Evolutionary conservation across 2,113 vertebrate genomes (phyloP), one percentile per base, ranked within the genome.

Genomic region (Rutilus rutilus): DNA sequence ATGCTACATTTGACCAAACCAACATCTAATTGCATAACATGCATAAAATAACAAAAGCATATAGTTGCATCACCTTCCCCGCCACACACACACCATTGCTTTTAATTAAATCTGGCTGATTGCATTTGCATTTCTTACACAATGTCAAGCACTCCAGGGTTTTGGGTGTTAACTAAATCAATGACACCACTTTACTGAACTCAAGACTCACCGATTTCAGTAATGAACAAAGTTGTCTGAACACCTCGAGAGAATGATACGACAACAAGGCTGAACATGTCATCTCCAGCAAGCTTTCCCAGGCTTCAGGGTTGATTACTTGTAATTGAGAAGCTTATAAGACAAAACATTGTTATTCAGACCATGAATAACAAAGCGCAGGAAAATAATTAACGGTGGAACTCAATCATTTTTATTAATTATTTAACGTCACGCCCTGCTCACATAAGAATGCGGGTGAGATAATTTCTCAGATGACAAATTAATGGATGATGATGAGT

Each of bases 381-480:
- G 54, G 39, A 8, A 47, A 65, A 87, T 92, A 90, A 93, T 92
- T 93, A 91, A 91, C 92, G 90, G 82, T 86, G 87, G 87, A 88
- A 91, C 90, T 89, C 87, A 85, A 4, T 50, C 27, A 47, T 75
- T 75, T 27, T 90, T 86, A 89, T 64, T 91, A 91, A 93, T 93
- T 92, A 91, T 89, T 75, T 33, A 27, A 76, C 86, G 89, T 90
- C 90, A 89, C 78, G 64, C 83, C 86, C 77, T 54, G 45, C 10
- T 81, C 60, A 11, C n/a, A 15, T 64, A 39, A 45, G 57, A 64
- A 64, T 62, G 14, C 4, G 3, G 6, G 57, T 45, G n/a, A 80
- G 78, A 62, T 9, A 17, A n/a, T 42, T 64, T 30, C 39, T 62
- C 77, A 79, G 57, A 62, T 42, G 69, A 73, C 69, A 23, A n/a